Base-by-base conservation (phyloP, 2,888 invertebrate genomes). In the Acrocyrtus sp. region DNA sequence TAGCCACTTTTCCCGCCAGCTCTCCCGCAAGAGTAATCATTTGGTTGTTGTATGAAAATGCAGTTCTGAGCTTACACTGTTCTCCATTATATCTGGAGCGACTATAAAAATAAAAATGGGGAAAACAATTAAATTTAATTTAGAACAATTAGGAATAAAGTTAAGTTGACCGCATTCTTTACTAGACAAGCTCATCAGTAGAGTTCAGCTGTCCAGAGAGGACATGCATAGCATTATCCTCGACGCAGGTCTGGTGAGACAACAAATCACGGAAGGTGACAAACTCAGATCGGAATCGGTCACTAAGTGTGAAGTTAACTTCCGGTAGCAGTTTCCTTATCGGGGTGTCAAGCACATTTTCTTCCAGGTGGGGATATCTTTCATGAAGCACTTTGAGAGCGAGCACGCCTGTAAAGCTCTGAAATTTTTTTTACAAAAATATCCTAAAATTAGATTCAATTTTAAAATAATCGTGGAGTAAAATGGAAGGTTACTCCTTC, bases 261-360 rank as follows among this genome's bases (percentile, higher is more conserved):
- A 76, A 29, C 12, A 76, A 47, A 34, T 76, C 76, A 5, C 76
- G 47, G 29, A 76, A 76, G 22, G 54, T 51, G 34, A 53, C 26
- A n/a, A 41, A 12, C 61, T 76, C 66, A 3, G 56, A 54, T 1
- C 76, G 73, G 41, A 34, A 34, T 12, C 45, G 45, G n/a, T 45
- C 45, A n/a, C 5, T 45, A 4, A 45, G n/a, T 45, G 45, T 45
- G 17, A 45, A 45, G 17, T 45, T 45, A 5, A n/a, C 45, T 12
- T 45, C n/a, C n/a, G 45, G 45, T 10, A 45, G 8, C n/a, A 76
- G 48, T 41, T 53, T n/a, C 3, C 34, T 24, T 26, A 76, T 69
- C 1, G 76, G 76, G 1, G 12, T 34, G 29, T 76, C 69, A 29
- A 76, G 41, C 8, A 50, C 67, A 1, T 1, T 22, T 5, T 19